A percentile compares a stretch with the other conserved stretches of the same genome.
These are phyloP conservation scores for Asarcornis scutulata DNA, from an alignment of 2,113 vertebrate genomes.

Conservation along the genomic window DNA sequence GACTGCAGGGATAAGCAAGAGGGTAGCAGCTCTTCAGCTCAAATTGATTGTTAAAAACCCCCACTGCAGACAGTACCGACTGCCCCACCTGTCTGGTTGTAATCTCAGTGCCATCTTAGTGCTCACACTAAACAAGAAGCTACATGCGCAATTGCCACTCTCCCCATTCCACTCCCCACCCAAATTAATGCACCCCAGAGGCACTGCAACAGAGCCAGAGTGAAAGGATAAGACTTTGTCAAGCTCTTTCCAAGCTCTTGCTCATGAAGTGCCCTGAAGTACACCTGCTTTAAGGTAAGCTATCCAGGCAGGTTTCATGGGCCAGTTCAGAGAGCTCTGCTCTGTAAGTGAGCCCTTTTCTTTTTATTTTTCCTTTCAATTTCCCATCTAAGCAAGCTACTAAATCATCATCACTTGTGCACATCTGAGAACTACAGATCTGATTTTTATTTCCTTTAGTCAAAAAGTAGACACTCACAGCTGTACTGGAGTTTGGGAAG, in stretches of 20 bases:
- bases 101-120: neutral
- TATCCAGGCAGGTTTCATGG: neutral
- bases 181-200: neutral
- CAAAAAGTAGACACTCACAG: neutral
- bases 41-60: neutral
- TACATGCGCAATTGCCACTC: neutral
- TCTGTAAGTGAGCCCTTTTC: neutral
- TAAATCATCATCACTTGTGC: neutral
- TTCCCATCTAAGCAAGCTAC: neutral
- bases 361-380: neutral
- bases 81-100: neutral
- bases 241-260: neutral
- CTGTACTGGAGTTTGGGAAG: neutral
- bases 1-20: neutral
- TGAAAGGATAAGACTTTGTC: neutral
- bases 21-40: neutral
- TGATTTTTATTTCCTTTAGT: neutral
- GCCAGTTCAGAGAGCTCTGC: neutral
- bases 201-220: neutral
- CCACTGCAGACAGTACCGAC: neutral
- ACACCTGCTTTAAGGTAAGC: neutral
- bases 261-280: accelerated
- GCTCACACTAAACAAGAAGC: neutral
- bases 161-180: neutral
- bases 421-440: neutral